Evolutionary conservation across 2,797 vertebrate genomes (phyloP), one percentile per base, ranked within the genome.

Genomic region (Sebastes oblongus): DNA sequence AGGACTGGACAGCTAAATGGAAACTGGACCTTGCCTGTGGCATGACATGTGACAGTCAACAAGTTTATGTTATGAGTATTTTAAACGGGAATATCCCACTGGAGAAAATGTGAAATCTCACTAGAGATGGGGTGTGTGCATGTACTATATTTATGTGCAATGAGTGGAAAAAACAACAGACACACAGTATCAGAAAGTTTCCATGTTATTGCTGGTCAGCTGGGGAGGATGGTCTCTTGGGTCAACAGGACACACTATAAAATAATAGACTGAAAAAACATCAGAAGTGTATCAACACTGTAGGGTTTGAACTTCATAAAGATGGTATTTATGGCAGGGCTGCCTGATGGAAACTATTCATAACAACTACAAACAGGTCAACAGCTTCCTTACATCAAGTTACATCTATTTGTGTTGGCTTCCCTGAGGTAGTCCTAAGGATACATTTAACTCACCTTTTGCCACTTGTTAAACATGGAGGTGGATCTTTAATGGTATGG

Each of bases 81-180:
- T 72, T 30, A 73, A 78, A 77, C 27, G 12, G 24, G 24, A 69
- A 55, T 66, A 65, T 72, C 20, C 36, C 29, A n/a, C 12, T 42
- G 59, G 27, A 75, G 14, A 72, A 66, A 12, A 69, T 71, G 3
- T 14, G 22, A 67, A 75, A 65, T 76, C 54, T 72, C 50, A 58
- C 10, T 22, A 46, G 72, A 42, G 61, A 55, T 39, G n/a, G 46
- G 68, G 42, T 1, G 2, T 80, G 50, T 73, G 11, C 59, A 1
- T 78, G 16, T 36, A 22, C 34, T 27, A 29, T 55, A 55, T 81
- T 84, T 81, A 29, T 64, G 18, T 54, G 14, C 46, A 68, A 12
- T 24, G 16, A 56, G n/a, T 78, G 81, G 77, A 88, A 81, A 87
- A 55, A 82, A 83, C 66, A 83, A 83, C 71, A 75, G 55, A 52